Conservation (phyloP, 2,113 vertebrate genomes). For the Hystrix brachyura region DNA sequence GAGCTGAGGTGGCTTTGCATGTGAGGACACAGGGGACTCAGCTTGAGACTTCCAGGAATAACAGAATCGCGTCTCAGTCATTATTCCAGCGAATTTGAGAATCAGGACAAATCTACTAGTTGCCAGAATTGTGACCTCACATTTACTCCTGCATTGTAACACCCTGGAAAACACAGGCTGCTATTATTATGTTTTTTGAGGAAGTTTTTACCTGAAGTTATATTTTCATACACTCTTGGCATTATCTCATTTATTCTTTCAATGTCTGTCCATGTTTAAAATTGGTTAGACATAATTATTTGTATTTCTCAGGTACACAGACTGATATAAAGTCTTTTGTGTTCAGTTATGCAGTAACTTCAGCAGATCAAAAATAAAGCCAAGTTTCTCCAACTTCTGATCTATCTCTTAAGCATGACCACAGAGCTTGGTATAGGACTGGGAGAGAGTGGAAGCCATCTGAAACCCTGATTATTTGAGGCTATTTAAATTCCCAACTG, state of each 20-base stretch:
- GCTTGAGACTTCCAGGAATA: not conserved
- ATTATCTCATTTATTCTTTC: not conserved
- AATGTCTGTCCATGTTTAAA: not conserved
- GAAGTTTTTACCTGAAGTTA: not conserved
- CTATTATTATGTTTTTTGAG: not conserved
- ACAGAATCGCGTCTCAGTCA: not conserved
- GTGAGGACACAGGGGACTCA: not conserved
- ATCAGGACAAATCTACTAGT: not conserved
- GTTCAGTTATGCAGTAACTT: not conserved
- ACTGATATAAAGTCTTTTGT: not conserved
- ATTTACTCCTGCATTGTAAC: not conserved
- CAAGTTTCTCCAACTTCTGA: not conserved
- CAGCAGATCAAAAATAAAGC: not conserved
- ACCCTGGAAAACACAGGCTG: not conserved
- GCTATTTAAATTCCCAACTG: not conserved
- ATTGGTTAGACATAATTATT: not conserved
- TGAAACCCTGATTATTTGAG: not conserved
- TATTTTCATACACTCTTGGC: not conserved
- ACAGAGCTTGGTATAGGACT: too few species aligned
- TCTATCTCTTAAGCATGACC: not conserved
- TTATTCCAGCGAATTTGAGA: not conserved
- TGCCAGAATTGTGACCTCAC: not conserved
- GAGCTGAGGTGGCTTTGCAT: not conserved
- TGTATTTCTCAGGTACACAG: not conserved
- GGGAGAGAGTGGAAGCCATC: not conserved